phyloP scores from a whole-genome alignment of 2,113 vertebrate genomes.

The Gopherus evgoodei region DNA sequence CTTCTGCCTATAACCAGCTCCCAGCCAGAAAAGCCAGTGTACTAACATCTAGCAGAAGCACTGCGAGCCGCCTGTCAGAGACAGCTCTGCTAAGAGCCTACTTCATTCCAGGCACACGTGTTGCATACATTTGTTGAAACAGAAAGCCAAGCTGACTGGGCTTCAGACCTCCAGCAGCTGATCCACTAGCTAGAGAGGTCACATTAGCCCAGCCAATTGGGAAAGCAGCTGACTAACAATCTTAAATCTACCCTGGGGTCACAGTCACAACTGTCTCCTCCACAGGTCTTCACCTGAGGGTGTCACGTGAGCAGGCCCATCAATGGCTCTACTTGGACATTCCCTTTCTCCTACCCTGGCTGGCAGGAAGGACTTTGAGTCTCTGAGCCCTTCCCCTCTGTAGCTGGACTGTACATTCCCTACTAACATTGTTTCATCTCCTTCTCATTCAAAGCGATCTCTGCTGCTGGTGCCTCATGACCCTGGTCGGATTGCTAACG shows the following conservation, averaged over 20 bases:
- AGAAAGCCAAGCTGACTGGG: slow-evolving; percentile 38
- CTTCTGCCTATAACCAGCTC: background rate
- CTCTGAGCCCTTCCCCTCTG: slow-evolving; percentile 52
- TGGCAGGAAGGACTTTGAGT: slow-evolving; percentile 51
- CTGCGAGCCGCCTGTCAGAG: background rate
- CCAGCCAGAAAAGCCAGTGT: background rate
- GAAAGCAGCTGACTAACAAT: slow-evolving; percentile 57
- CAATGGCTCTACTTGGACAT: slow-evolving; percentile 7
- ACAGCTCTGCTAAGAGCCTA: background rate
- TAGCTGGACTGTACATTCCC: slow-evolving; percentile 58
- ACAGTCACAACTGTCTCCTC: slow-evolving; percentile 54
- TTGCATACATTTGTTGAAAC: slow-evolving; percentile 46
- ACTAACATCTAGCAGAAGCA: background rate
- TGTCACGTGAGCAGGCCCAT: slow-evolving; percentile 53
- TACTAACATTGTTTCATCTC: slow-evolving; percentile 32
- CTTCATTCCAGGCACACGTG: background rate
- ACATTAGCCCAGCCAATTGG: slow-evolving; percentile 55
- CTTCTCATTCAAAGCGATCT: slow-evolving; percentile 34
- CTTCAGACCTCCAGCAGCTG: slow-evolving; percentile 43
- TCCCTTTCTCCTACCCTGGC: slow-evolving; percentile 4
- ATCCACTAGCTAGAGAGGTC: slow-evolving; percentile 62
- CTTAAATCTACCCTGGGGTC: slow-evolving; percentile 65
- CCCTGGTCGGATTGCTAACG: slow-evolving; percentile 1
- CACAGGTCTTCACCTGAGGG: slow-evolving; percentile 60
- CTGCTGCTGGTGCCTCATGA: slow-evolving; percentile 51